A percentile compares a stretch with the other conserved stretches of the same genome.
Evolutionary conservation across 1,140 invertebrate species (phyloP).

Genomic region (Periplaneta americana): DNA sequence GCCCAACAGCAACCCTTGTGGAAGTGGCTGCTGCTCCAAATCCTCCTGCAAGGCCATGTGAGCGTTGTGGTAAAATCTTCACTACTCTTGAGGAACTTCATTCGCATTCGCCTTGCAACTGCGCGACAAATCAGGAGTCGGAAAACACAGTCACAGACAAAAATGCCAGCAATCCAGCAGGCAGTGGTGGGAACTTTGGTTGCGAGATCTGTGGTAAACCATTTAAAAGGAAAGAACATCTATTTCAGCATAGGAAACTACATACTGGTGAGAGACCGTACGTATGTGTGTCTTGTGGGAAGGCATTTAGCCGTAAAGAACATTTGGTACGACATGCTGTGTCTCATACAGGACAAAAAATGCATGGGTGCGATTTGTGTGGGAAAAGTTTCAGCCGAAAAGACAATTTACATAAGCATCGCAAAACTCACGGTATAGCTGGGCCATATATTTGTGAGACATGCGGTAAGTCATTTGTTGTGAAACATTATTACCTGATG

Average conservation of each 20-base stretch:
- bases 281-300: slow-evolving; percentile 59
- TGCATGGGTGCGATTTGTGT: slow-evolving; percentile 70
- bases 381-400: slow-evolving; percentile 70
- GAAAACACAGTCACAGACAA: slow-evolving; percentile 8
- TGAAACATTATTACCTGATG: slow-evolving; percentile 60
- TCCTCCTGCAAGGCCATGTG: slow-evolving; percentile 16
- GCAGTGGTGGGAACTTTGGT: slow-evolving; percentile 34
- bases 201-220: slow-evolving; percentile 52
- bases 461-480: slow-evolving; percentile 65
- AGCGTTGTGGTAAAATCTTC: slow-evolving; percentile 28
- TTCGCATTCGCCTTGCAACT: slow-evolving; percentile 15
- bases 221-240: slow-evolving; percentile 54
- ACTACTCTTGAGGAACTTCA: slow-evolving; percentile 23
- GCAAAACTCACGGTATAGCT: slow-evolving; percentile 56
- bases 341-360: slow-evolving; percentile 67
- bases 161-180: slow-evolving; percentile 21
- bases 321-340: slow-evolving; percentile 66
- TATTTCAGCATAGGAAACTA: slow-evolving; percentile 55
- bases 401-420: slow-evolving; percentile 70
- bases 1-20: background rate
- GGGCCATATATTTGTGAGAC: slow-evolving; percentile 64
- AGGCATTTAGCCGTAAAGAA: slow-evolving; percentile 67
- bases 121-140: background rate
- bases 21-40: slow-evolving; percentile 6
- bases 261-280: slow-evolving; percentile 76